Percentiles rank a stretch among this genome's conserved stretches.
Conservation (phyloP, 2,888 invertebrate genomes). For the Tineola bisselliella region DNA sequence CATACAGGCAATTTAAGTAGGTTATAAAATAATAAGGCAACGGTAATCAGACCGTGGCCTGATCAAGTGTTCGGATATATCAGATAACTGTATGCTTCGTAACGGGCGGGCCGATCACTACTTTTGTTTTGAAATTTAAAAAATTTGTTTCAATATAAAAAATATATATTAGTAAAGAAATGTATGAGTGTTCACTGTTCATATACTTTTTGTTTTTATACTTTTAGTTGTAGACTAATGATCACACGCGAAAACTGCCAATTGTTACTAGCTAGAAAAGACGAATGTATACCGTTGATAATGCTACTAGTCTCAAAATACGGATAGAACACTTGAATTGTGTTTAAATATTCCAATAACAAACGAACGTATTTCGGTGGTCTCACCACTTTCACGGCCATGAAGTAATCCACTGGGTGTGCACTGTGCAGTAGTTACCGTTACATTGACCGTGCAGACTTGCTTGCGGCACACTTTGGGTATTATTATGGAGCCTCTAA, state of each 20-base stretch:
- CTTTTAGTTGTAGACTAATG: no score
- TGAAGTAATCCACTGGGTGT: neutral
- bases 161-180: no score
- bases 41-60: constrained; percentile 9
- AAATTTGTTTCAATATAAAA: no score
- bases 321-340: no score
- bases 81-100: neutral
- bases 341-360: no score
- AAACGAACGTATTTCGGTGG: neutral
- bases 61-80: constrained; percentile 6
- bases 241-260: no score
- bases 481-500: neutral
- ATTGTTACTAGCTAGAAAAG: no score
- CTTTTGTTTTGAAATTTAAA: no score
- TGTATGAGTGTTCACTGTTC: no score
- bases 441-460: constrained; percentile 6
- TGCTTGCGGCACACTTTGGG: constrained; percentile 8
- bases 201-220: no score
- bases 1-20: neutral
- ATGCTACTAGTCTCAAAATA: no score
- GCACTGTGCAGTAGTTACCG: neutral
- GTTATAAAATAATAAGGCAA: constrained; percentile 8
- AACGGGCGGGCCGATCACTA: neutral
- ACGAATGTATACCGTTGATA: no score
- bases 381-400: neutral